Percentiles rank a stretch among this genome's conserved stretches.
Evolutionary conservation across 2,888 invertebrate genomes (phyloP).

Genomic region (Osmoderma eremita): DNA sequence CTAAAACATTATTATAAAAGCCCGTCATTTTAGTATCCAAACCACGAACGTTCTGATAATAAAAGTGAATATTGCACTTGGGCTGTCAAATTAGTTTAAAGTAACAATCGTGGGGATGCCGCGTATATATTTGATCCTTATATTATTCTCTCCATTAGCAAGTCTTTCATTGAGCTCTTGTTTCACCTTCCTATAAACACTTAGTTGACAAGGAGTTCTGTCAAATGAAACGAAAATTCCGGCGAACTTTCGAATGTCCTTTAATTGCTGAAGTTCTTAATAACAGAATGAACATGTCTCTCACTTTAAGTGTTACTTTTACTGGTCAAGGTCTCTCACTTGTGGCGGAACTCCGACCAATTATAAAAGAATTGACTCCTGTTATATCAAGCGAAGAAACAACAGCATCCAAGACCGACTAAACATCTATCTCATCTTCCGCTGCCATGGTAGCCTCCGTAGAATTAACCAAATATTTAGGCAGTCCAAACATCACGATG

Average conservation of each 20-base stretch:
- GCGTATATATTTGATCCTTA: constrained; percentile 19
- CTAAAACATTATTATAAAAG: neutral
- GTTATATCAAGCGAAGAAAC: neutral
- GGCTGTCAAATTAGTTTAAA: neutral
- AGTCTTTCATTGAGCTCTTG: neutral
- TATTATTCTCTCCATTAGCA: neutral
- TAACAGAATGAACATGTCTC: neutral
- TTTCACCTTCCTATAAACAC: neutral
- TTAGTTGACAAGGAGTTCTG: constrained; percentile 2
- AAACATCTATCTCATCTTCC: neutral
- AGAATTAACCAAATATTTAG: neutral
- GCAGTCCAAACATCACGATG: neutral
- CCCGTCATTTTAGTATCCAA: neutral
- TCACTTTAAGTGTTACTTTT: constrained; percentile 1
- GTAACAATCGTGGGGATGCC: constrained; percentile 10
- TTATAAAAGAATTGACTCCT: neutral
- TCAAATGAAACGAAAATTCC: neutral
- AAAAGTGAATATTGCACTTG: neutral
- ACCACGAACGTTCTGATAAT: constrained; percentile 13
- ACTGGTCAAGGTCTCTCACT: neutral
- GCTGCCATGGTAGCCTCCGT: neutral
- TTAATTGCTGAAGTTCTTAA: neutral
- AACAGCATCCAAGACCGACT: neutral
- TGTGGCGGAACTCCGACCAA: neutral
- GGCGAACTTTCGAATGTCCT: neutral